Evolutionary conservation across 1,140 invertebrate species (phyloP).

Genomic region (Nomia melanderi): DNA sequence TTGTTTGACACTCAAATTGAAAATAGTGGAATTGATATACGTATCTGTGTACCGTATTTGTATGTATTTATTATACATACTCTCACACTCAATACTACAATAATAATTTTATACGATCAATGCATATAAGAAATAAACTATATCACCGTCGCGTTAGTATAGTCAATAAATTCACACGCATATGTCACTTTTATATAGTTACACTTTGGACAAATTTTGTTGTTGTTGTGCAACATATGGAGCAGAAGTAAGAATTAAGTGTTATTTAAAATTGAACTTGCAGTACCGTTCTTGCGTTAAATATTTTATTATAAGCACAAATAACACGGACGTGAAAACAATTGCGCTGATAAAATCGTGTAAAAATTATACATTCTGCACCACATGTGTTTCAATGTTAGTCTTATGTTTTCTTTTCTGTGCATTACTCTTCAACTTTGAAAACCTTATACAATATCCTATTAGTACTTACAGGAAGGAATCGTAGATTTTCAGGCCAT

Average conservation of each 20-base stretch:
- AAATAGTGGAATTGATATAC: conserved; percentile 30
- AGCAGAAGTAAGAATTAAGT: conserved; percentile 34
- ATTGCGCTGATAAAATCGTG: conserved; percentile 34
- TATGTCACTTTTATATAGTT: conserved; percentile 44
- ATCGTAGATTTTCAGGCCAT: conserved; percentile 50
- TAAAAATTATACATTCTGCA: conserved; percentile 46
- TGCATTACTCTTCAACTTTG: conserved; percentile 47
- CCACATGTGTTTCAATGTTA: conserved; percentile 49
- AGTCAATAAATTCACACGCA: conserved; percentile 47
- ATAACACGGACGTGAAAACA: conserved; percentile 21
- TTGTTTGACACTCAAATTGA: conserved; percentile 40
- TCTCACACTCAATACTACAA: conserved; percentile 45
- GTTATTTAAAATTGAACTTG: conserved; percentile 36
- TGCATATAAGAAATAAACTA: conserved; percentile 48
- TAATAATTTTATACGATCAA: conserved; percentile 50
- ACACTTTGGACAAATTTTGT: conserved; percentile 34
- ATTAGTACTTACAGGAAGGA: conserved; percentile 60
- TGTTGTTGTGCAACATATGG: conserved; percentile 38
- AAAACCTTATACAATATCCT: conserved; percentile 56
- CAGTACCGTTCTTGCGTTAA: conserved; percentile 25
- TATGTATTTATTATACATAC: conserved; percentile 46
- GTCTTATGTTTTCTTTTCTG: conserved; percentile 53
- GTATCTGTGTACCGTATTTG: conserved; percentile 24
- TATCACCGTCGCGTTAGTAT: conserved; percentile 44
- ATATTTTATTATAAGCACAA: conserved; percentile 21